Base-by-base conservation (phyloP, 2,797 vertebrate genomes). In the Sandelia bainsii region DNA sequence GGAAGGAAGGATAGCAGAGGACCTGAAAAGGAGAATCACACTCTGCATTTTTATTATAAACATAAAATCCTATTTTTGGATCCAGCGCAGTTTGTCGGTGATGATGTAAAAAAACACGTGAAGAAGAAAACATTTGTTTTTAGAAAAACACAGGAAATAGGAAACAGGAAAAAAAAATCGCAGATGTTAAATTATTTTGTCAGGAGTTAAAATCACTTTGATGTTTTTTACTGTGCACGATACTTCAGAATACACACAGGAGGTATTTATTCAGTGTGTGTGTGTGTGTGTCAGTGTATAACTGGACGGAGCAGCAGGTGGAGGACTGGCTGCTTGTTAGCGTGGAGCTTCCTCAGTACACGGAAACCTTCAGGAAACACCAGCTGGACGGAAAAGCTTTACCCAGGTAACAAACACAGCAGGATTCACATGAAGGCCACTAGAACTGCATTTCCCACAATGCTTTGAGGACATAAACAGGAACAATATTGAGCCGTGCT, bases 321-420 rank as follows among this genome's bases (percentile, higher is more conserved):
- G 93, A 94, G 81, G 94, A 96, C 25, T 99, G 97, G 97, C 91
- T 99, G 72, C 66, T 89, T 64, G 71, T 91, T 71, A 95, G 94
- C 78, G 96, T 99, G 82, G 96, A 99, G 91, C 94, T 99, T 37
- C 96, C 96, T 50, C 97, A 97, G 25, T 98, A 99, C 85, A 86
- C 93, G 19, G 95, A 95, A 57, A 94, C 91, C 88, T 97, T 98
- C 89, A 95, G 94, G 84, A 96, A 93, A 53, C 95, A 95, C 64
- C 91, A 94, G 82, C 95, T 99, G 75, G 96, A 96, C 72, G 97
- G 97, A 76, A 96, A 91, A 53, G 95, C 95, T 0, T 92, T 98
- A 87, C 97, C 97, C 75, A 97, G 97, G 97, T 97, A 85, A 54
- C 34, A 29, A 34, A 45, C 64, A 62, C 65, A 4, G 7, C 7